These are phyloP conservation scores for Hemibagrus guttatus DNA, from an alignment of 2,797 vertebrate species.

Conservation along the genomic window DNA sequence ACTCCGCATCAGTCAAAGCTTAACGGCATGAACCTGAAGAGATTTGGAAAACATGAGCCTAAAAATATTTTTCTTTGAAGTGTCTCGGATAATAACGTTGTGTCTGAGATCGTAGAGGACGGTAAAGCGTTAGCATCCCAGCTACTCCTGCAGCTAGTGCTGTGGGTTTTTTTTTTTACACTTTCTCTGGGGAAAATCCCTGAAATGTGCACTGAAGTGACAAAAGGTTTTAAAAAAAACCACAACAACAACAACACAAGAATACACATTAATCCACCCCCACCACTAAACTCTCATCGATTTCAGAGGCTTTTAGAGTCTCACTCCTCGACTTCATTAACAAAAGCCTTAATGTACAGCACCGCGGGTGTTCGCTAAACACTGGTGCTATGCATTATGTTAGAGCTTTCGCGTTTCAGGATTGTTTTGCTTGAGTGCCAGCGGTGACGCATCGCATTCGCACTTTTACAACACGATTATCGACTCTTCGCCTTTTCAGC, in stretches of 20 bases:
- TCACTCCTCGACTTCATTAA: conserved; percentile 70
- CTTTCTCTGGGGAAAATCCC: neutral
- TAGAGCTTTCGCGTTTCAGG: conserved; percentile 50
- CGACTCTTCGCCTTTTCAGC: neutral
- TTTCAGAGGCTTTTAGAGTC: conserved; percentile 70
- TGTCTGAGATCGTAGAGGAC: neutral
- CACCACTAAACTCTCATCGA: conserved; percentile 67
- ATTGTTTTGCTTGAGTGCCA: conserved; percentile 28
- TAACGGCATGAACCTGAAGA: neutral
- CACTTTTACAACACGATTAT: conserved; percentile 1
- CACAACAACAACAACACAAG: neutral
- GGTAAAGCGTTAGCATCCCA: neutral
- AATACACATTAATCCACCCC: conserved; percentile 27
- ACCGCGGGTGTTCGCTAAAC: conserved; percentile 62
- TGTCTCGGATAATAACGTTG: neutral
- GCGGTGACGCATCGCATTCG: neutral
- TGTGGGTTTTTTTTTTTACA: neutral
- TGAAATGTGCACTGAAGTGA: conserved; percentile 54
- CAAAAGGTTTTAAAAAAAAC: conserved; percentile 28
- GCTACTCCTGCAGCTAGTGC: neutral
- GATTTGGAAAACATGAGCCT: neutral
- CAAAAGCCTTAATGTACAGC: conserved; percentile 63
- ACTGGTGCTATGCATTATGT: conserved; percentile 61
- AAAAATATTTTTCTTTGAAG: neutral
- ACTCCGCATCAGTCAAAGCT: neutral